These are phyloP conservation scores for Desmodus rotundus DNA, from an alignment of 2,113 vertebrate genomes.

Conservation along the genomic window DNA sequence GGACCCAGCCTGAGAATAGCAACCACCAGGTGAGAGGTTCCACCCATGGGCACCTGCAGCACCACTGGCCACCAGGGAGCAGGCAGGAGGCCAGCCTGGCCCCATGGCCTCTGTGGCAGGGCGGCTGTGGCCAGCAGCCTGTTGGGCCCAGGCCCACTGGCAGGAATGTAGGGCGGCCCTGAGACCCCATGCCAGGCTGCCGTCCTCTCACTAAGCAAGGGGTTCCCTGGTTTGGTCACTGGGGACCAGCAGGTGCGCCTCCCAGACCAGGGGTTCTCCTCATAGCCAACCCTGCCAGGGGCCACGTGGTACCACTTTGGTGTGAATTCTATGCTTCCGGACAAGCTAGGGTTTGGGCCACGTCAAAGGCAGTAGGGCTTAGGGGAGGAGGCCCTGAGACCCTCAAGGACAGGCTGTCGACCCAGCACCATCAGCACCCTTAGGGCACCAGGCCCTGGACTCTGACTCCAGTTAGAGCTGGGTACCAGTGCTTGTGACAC, in stretches of 20 bases:
- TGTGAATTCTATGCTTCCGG: not conserved
- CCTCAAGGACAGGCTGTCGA: rapidly evolving
- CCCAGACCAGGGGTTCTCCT: rapidly evolving
- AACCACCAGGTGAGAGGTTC: not conserved
- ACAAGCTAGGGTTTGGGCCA: not conserved
- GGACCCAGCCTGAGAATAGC: not conserved
- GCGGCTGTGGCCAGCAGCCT: not conserved
- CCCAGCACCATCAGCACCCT: rapidly evolving
- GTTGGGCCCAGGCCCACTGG: not conserved
- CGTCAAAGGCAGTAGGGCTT: not conserved
- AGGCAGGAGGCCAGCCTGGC: not conserved
- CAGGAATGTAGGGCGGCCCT: rapidly evolving
- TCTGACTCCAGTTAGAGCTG: too few relatives aligned
- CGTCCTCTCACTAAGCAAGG: not conserved
- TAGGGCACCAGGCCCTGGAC: not conserved
- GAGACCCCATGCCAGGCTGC: not conserved
- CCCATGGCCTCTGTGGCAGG: rapidly evolving
- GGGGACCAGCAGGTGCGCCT: not conserved
- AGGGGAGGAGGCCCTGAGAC: not conserved
- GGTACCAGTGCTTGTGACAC: not conserved
- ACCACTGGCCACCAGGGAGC: not conserved
- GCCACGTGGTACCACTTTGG: not conserved
- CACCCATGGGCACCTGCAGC: not conserved
- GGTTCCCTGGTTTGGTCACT: not conserved
- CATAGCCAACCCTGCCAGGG: not conserved